Evolutionary conservation across 92 coral and sea anemone species (phyloP), one percentile per base, ranked within the genome.

Genomic region (Paramuricea clavata): DNA sequence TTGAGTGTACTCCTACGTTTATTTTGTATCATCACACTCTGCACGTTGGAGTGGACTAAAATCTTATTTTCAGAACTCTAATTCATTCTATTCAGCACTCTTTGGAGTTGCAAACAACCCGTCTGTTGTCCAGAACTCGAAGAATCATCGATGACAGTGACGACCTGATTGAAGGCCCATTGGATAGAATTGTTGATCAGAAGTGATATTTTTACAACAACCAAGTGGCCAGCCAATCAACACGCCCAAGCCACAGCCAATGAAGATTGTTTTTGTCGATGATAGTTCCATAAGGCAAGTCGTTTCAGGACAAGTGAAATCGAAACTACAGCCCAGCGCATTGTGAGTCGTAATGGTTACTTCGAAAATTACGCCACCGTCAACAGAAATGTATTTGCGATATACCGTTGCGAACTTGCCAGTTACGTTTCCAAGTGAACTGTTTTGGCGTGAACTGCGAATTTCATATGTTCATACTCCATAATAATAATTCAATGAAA

Each of bases 181-280:
- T 79, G 10, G 99, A 97, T 31, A 93, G 91, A 82, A 86, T 97
- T 43, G 88, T 94, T 83, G 99, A 97, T 54, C 98, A 97, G 85
- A 94, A 39, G 49, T 79, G 1, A 39, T 79, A 23, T 60, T 79
- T 6, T 16, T 79, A n/a, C 84, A 61, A 35, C 72, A 79, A 57
- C 84, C 84, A 10, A 42, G 73, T 12, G 28, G 67, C 52, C 32
- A 50, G 22, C 32, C 34, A 52, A 22, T 75, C 23, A 43, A 12
- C 50, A 76, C 31, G 33, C 81, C 69, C 61, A 91, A 83, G 71
- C 82, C 76, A 34, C 91, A 68, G 28, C 90, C 49, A 42, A 62
- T 70, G 61, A 90, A 88, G 73, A 94, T 94, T 47, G 90, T 94
- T 16, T 94, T 94, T 90, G 94, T 94, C 16, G 92, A 92, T 80